Conservation (phyloP, 2,888 invertebrate species). For the Hipparchia semele region DNA sequence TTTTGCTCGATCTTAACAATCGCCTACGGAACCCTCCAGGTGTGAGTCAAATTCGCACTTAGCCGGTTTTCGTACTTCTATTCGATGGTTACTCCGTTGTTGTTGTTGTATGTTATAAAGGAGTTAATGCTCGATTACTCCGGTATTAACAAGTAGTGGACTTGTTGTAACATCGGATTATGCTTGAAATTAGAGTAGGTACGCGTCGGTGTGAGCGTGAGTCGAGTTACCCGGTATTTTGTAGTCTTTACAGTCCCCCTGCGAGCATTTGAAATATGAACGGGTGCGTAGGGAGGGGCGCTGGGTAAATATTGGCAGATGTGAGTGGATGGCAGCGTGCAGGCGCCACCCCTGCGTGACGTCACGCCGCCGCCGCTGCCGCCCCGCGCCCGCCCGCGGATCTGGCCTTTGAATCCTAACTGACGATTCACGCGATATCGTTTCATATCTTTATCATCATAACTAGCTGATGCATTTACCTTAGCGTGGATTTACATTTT, state of each 20-base stretch:
- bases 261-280: conserved; percentile 78
- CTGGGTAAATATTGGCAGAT: conserved; percentile 86
- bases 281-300: conserved; percentile 72
- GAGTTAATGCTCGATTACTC: too few species aligned
- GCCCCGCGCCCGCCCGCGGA: conserved; percentile 24
- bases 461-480: too few species aligned
- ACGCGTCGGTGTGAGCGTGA: conserved; percentile 51
- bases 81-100: too few species aligned
- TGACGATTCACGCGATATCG: conserved; percentile 21
- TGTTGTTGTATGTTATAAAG: too few species aligned
- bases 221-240: conserved; percentile 65
- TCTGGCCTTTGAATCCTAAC: conserved; percentile 36
- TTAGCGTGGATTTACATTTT: too few species aligned
- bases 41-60: too few species aligned
- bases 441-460: neutral
- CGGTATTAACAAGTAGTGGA: too few species aligned
- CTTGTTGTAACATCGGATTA: too few species aligned
- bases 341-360: conserved; percentile 70
- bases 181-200: conserved; percentile 17
- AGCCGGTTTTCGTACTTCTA: too few species aligned
- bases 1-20: too few species aligned
- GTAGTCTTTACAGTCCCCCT: conserved; percentile 74
- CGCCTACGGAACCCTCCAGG: too few species aligned
- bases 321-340: conserved; percentile 85
- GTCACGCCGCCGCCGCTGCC: conserved; percentile 52